Percentiles rank a stretch among this genome's conserved stretches.
Conservation (phyloP, 2,113 vertebrate genomes). For the Acanthochromis polyacanthus region DNA sequence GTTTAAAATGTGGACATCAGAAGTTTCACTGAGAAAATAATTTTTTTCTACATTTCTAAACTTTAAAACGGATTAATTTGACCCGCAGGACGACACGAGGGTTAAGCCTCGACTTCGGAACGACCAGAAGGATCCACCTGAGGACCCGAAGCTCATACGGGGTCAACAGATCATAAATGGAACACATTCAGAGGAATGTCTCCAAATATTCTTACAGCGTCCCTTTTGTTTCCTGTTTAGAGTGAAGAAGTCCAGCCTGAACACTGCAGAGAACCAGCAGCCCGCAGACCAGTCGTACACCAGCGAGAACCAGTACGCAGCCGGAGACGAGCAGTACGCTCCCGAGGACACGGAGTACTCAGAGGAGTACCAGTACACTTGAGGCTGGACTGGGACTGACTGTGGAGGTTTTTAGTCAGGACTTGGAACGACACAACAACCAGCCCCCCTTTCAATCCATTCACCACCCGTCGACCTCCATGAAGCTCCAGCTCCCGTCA, state of each 20-base stretch:
- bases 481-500: slow-evolving; percentile 18
- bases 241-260: slow-evolving; percentile 73
- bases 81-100: too few species aligned
- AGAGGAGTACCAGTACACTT: slow-evolving; percentile 68
- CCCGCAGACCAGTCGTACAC: slow-evolving; percentile 16
- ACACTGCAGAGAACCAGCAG: slow-evolving; percentile 52
- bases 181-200: too few species aligned
- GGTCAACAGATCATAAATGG: too few species aligned
- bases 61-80: too few species aligned
- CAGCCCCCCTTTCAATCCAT: slow-evolving; percentile 53
- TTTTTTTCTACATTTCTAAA: too few species aligned
- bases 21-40: too few species aligned
- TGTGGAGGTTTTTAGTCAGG: slow-evolving; percentile 59
- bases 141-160: too few species aligned
- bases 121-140: too few species aligned
- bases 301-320: slow-evolving; percentile 8
- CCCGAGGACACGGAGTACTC: slow-evolving; percentile 59
- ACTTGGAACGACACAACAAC: slow-evolving; percentile 68
- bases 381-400: slow-evolving; percentile 47
- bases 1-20: too few species aligned
- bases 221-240: slow-evolving; percentile 15
- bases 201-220: too few species aligned
- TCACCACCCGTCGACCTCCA: slow-evolving; percentile 33
- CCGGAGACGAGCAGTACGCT: slow-evolving; percentile 43
- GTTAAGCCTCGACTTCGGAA: too few species aligned